Evolutionary conservation across 2,888 invertebrate genomes (phyloP), one percentile per base, ranked within the genome.

Genomic region (Oithona nana): DNA sequence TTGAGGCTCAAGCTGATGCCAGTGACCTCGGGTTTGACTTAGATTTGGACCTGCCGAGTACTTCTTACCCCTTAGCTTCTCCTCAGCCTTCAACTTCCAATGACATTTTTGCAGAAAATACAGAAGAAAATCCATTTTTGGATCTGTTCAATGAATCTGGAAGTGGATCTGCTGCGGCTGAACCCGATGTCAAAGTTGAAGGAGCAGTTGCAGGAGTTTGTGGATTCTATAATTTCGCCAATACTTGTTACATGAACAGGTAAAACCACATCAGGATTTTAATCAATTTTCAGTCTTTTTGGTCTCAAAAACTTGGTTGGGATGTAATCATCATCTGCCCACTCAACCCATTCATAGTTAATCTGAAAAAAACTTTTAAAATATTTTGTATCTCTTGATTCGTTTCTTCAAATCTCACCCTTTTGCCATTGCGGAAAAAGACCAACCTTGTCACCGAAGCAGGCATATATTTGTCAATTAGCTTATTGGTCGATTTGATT

Each of bases 201-300:
- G 22, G 24, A 11, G 22, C 54, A 20, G 3, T 20, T 20, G 24
- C 75, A 28, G 80, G 80, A 29, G 76, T 78, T 50, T 79, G 79
- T 66, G 79, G 78, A 28, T 72, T 79, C 62, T 71, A 72, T 11
- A 79, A 79, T 68, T 71, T 78, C 54, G 79, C 78, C 57, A 79
- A 78, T 67, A 78, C 78, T 1, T 79, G 78, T 66, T 79, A 78
- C 67, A 78, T 79, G 78, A 77, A 77, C 67, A 75, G 78, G 22
- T n/a, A n/a, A n/a, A n/a, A n/a, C n/a, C n/a, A n/a, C n/a, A n/a
- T n/a, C n/a, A n/a, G n/a, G n/a, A n/a, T n/a, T n/a, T n/a, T n/a
- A n/a, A n/a, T n/a, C n/a, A n/a, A n/a, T n/a, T n/a, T n/a, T n/a
- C n/a, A n/a, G n/a, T n/a, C n/a, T n/a, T n/a, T n/a, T n/a, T n/a